A percentile compares a stretch with the other conserved stretches of the same genome.
Conservation (phyloP, 2,113 vertebrate species). For the Apodemus sylvaticus region DNA sequence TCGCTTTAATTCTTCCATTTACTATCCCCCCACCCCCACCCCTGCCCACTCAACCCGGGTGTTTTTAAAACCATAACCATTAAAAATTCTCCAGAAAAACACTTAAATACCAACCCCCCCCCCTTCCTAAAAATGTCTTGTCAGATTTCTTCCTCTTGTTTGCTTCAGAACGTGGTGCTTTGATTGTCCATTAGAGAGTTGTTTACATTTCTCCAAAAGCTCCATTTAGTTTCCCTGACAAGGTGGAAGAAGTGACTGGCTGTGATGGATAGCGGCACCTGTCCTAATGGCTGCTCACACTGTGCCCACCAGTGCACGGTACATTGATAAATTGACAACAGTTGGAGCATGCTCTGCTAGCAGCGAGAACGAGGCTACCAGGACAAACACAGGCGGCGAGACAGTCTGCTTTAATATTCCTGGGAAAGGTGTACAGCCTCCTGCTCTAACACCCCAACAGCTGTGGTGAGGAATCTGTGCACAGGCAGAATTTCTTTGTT, state of each 20-base stretch:
- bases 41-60: background rate
- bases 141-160: constrained; percentile 89
- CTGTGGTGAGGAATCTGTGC: constrained; percentile 86
- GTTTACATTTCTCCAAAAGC: constrained; percentile 99
- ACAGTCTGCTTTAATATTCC: constrained; percentile 90
- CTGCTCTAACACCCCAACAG: constrained; percentile 89
- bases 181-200: constrained; percentile 98
- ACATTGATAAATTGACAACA: constrained; percentile 99
- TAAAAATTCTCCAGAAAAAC: constrained; percentile 83
- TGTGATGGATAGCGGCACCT: constrained; percentile 99
- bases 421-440: constrained; percentile 88
- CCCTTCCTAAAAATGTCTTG: constrained; percentile 83
- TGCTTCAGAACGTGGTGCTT: constrained; percentile 91
- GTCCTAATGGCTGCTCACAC: constrained; percentile 99
- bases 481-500: constrained; percentile 86
- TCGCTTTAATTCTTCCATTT: constrained; percentile 55
- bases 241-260: constrained; percentile 98
- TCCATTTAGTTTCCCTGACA: constrained; percentile 98
- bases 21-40: background rate
- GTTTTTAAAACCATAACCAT: constrained; percentile 81
- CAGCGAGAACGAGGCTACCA: constrained; percentile 96
- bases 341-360: constrained; percentile 98
- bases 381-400: constrained; percentile 92
- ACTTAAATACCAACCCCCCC: constrained; percentile 81
- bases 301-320: constrained; percentile 99